Percentiles rank a stretch among this genome's conserved stretches.
Conservation (phyloP, 2,797 vertebrate species). For the Dendrocincla tyrannina region DNA sequence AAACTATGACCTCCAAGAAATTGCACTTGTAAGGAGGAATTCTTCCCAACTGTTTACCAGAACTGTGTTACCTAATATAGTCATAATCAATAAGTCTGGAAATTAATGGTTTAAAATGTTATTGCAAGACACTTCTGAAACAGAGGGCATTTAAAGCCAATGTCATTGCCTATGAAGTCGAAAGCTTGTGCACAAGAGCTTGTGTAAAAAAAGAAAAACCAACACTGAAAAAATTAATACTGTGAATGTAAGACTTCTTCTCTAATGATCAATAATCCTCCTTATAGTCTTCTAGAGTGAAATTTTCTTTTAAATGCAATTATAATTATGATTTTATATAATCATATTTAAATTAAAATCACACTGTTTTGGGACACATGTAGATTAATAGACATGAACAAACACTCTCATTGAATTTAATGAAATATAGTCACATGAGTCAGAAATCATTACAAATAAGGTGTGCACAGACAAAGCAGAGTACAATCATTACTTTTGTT, state of each 20-base stretch:
- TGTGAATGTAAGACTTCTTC: slow-evolving; percentile 3
- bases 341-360: slow-evolving; percentile 65
- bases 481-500: slow-evolving; percentile 74
- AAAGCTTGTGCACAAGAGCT: neutral
- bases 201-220: neutral
- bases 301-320: slow-evolving; percentile 29
- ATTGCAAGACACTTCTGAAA: slow-evolving; percentile 29
- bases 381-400: slow-evolving; percentile 69
- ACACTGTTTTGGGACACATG: slow-evolving; percentile 3
- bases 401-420: slow-evolving; percentile 71
- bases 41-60: neutral
- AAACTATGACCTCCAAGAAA: neutral
- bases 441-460: slow-evolving; percentile 80
- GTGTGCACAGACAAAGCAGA: slow-evolving; percentile 67
- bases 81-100: slow-evolving; percentile 26
- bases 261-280: slow-evolving; percentile 34
- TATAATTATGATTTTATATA: slow-evolving; percentile 31
- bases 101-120: slow-evolving; percentile 45
- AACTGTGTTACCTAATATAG: neutral
- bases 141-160: neutral
- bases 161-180: neutral
- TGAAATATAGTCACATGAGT: slow-evolving; percentile 69
- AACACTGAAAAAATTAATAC: neutral
- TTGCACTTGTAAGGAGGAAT: neutral
- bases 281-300: neutral